Percentiles rank a stretch among this genome's conserved stretches.
phyloP scores from a whole-genome alignment of 92 coral and sea anemone species.

The Micromussa lordhowensis region DNA sequence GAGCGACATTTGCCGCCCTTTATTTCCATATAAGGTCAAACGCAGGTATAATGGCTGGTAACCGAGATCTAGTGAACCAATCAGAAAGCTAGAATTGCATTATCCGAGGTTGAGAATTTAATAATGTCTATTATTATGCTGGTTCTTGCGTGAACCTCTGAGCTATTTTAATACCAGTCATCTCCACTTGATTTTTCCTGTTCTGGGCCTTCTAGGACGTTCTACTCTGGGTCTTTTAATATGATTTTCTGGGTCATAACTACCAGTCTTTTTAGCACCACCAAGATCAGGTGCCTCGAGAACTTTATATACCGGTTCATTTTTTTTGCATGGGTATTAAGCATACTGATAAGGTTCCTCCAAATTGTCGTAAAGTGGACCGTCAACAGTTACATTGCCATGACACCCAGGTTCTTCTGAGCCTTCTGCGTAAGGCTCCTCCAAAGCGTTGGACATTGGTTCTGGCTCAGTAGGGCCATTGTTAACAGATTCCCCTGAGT shows the following conservation, averaged over 20 bases:
- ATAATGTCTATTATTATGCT: too few species aligned
- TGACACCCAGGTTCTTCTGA: not conserved
- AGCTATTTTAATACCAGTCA: not conserved
- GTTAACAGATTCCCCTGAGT: not conserved
- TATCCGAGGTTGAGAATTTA: too few species aligned
- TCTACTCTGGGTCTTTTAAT: slow-evolving; percentile 16
- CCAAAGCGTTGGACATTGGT: slow-evolving; percentile 13
- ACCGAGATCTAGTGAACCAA: too few species aligned
- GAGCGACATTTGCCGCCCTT: too few species aligned
- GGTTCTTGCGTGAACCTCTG: not conserved
- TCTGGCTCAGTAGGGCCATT: not conserved
- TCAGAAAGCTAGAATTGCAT: too few species aligned
- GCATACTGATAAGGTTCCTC: not conserved
- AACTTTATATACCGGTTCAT: slow-evolving; percentile 16
- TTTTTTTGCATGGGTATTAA: not conserved
- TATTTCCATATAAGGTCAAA: too few species aligned
- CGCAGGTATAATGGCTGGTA: too few species aligned
- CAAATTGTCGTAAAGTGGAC: slow-evolving; percentile 14
- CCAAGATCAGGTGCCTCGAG: not conserved
- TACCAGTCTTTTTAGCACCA: not conserved
- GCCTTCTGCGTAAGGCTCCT: not conserved
- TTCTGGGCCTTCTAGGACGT: slow-evolving; percentile 21
- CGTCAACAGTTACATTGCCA: not conserved
- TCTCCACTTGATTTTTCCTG: not conserved
- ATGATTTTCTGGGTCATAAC: not conserved